Evolutionary conservation across 1,140 invertebrate genomes (phyloP), one percentile per base, ranked within the genome.

Genomic region (Bombus ignitus): DNA sequence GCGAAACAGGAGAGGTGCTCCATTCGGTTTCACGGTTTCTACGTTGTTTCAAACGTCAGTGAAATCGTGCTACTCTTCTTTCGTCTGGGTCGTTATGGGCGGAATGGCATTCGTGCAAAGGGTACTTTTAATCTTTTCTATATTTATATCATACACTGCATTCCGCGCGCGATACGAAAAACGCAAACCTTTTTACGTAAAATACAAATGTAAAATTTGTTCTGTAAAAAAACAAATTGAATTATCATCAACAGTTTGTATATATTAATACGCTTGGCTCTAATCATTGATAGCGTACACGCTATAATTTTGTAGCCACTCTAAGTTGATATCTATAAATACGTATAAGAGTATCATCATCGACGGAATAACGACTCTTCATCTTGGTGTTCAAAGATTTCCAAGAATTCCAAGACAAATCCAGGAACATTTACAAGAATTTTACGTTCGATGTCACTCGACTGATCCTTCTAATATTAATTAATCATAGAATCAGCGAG

Each of bases 331-430:
- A 53, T 6, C 8, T 22, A 53, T 22, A 2, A 6, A 53, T 53
- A 53, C 47, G 47, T 53, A 53, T 53, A 22, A 22, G 47, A 22
- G 1, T 22, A 8, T 22, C 47, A 53, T 53, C 47, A 0, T 53
- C 6, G 18, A 53, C 1, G 6, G 6, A 53, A 53, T 8, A 53
- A 53, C 47, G 47, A 53, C 6, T 53, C 6, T 22, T 53, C 18
- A 15, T 73, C n/a, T 73, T 73, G 72, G 42, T n/a, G 8, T 73
- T 32, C n/a, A 13, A 73, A 44, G 32, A 47, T 73, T 44, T 73
- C 72, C 42, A 73, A 73, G 42, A 32, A 73, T 73, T 32, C 28
- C 9, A 10, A 15, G 8, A n/a, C 8, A 18, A 28, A 32, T 35
- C 15, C 32, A 68, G 18, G 35, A 68, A 37, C 13, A 68, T 68